A percentile compares a stretch with the other conserved stretches of the same genome.
Conservation (phyloP, 2,113 vertebrate genomes). For the Anhinga rufa region DNA sequence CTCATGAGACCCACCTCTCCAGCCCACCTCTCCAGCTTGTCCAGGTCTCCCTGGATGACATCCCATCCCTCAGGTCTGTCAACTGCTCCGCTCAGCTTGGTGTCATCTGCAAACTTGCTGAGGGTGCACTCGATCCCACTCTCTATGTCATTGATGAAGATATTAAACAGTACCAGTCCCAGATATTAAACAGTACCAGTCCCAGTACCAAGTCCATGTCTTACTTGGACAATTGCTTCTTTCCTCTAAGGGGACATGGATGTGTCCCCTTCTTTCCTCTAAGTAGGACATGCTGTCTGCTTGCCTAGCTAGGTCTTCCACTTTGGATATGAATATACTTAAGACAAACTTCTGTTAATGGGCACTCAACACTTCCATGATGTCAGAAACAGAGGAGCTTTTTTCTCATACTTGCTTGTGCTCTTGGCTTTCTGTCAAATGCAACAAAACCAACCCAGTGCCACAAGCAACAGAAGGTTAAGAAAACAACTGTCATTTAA, state of each 20-base stretch:
- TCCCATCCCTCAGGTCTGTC: too few relatives aligned
- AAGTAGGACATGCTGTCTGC: background rate
- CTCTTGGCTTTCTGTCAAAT: background rate
- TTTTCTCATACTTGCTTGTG: background rate
- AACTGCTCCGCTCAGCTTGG: too few relatives aligned
- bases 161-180: too few relatives aligned
- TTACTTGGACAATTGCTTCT: background rate
- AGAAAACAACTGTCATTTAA: background rate
- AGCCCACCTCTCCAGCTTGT: too few relatives aligned
- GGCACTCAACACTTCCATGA: background rate
- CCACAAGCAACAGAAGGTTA: background rate
- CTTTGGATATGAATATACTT: background rate
- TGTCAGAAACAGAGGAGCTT: background rate
- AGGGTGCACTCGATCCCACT: too few relatives aligned
- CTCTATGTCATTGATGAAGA: too few relatives aligned
- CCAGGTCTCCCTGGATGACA: too few relatives aligned
- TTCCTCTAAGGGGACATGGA: background rate
- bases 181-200: too few relatives aligned
- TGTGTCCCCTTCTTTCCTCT: background rate
- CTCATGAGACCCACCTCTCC: too few relatives aligned
- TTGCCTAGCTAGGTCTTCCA: background rate
- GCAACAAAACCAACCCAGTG: background rate
- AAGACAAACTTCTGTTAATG: background rate
- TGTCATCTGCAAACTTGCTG: too few relatives aligned
- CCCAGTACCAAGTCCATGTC: background rate